Conservation (phyloP, 2,888 invertebrate genomes). For the Drosophila villosipedis region DNA sequence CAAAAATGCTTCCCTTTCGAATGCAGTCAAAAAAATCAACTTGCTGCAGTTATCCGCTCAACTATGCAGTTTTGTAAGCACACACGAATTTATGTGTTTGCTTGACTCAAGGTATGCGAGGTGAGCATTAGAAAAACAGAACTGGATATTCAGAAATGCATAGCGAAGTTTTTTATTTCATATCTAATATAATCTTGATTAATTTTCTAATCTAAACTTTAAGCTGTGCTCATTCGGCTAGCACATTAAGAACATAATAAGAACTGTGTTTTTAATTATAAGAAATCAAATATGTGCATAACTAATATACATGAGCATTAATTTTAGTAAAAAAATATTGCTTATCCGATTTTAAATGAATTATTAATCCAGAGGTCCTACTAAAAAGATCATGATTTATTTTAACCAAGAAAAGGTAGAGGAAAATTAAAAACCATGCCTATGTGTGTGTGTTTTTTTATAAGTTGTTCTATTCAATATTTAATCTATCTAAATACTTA, state of each 20-base stretch:
- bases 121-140: conserved; percentile 1
- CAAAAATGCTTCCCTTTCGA: conserved; percentile 43
- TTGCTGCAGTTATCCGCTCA: conserved; percentile 43
- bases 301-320: neutral
- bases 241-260: too few relatives aligned
- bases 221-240: too few relatives aligned
- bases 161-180: neutral
- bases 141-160: neutral
- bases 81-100: conserved; percentile 24
- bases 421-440: neutral
- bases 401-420: neutral
- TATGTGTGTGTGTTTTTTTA: too few relatives aligned
- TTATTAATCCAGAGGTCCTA: neutral
- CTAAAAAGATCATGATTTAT: neutral
- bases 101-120: conserved; percentile 20
- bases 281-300: too few relatives aligned
- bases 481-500: neutral
- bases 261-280: too few relatives aligned
- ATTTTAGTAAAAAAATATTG: neutral
- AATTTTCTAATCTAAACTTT: neutral
- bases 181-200: neutral
- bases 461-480: neutral
- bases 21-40: conserved; percentile 40
- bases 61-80: conserved; percentile 29
- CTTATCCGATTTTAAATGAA: neutral